These are phyloP conservation scores for Liolophura sinensis DNA, from an alignment of 1,140 invertebrate species.

Conservation along the genomic window DNA sequence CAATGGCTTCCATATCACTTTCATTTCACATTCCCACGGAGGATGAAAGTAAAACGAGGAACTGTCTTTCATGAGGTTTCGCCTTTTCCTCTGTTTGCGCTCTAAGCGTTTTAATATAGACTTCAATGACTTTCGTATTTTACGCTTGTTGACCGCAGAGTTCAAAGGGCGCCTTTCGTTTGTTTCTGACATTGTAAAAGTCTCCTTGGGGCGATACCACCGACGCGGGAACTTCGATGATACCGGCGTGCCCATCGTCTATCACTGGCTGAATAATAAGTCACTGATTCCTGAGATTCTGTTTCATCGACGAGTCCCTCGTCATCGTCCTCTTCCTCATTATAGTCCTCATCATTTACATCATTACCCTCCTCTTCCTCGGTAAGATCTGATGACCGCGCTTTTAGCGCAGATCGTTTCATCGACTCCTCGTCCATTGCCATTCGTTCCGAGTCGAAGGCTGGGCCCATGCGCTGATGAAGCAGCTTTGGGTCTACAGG, in stretches of 20 bases:
- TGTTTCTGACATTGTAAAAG: not conserved
- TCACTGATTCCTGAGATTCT: conserved; percentile 1
- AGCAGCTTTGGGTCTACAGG: conserved; percentile 25
- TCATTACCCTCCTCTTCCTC: conserved; percentile 10
- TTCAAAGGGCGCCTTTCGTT: not conserved
- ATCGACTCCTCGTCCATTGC: conserved; percentile 19
- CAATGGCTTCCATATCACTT: conserved; percentile 21
- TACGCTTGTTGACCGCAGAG: not conserved
- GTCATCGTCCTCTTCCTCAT: conserved; percentile 17
- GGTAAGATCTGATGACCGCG: conserved; percentile 11
- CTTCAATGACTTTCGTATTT: not conserved
- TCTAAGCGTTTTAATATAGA: not conserved
- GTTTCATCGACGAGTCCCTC: conserved; percentile 6
- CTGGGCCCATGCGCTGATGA: conserved; percentile 21
- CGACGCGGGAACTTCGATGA: not conserved
- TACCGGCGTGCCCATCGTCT: conserved; percentile 16
- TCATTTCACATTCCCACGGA: conserved; percentile 38
- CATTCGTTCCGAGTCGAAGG: conserved; percentile 29
- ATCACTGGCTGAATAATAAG: conserved; percentile 16
- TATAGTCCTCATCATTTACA: conserved; percentile 15
- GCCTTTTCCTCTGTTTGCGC: not conserved
- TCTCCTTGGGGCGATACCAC: not conserved
- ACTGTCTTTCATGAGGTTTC: not conserved
- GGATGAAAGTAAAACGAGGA: not conserved
- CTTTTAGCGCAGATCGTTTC: conserved; percentile 16